A percentile compares a stretch with the other conserved stretches of the same genome.
Evolutionary conservation across 2,888 invertebrate species (phyloP).

Genomic region (Patella pellucida): DNA sequence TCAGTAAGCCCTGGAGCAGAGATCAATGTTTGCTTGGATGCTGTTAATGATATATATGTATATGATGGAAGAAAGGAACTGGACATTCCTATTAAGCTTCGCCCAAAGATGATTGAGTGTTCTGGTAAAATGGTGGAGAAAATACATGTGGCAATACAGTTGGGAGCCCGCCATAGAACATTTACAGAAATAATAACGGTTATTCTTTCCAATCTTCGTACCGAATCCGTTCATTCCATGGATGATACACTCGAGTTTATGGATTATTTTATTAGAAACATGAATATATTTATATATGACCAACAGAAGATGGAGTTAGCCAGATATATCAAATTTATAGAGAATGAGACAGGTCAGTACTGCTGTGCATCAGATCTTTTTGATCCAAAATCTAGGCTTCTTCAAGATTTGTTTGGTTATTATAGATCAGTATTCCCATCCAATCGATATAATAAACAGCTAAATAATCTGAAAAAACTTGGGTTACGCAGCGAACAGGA

Average conservation of each 20-base stretch:
- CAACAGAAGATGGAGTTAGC: not conserved
- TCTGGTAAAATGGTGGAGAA: not conserved
- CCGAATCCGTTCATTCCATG: no score
- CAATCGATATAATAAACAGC: not conserved
- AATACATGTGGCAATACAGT: not conserved
- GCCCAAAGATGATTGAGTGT: not conserved
- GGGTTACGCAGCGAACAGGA: conserved; percentile 44
- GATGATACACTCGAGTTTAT: not conserved
- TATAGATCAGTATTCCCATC: conserved; percentile 47
- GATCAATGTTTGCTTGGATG: not conserved
- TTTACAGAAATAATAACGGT: not conserved
- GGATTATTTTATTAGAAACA: not conserved
- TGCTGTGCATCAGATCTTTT: conserved; percentile 35
- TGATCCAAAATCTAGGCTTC: conserved; percentile 43
- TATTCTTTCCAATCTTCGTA: not conserved
- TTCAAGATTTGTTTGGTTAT: conserved; percentile 40
- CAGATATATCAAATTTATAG: conserved; percentile 17
- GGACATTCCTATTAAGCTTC: not conserved
- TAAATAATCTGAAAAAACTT: conserved; percentile 42
- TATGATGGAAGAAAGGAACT: not conserved
- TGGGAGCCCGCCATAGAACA: not conserved
- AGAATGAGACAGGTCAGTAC: conserved; percentile 13
- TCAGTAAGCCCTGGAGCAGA: not conserved
- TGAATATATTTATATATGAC: not conserved
- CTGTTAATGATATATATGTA: not conserved